Evolutionary conservation across 2,113 vertebrate species (phyloP).

Genomic region (Petromus typicus): DNA sequence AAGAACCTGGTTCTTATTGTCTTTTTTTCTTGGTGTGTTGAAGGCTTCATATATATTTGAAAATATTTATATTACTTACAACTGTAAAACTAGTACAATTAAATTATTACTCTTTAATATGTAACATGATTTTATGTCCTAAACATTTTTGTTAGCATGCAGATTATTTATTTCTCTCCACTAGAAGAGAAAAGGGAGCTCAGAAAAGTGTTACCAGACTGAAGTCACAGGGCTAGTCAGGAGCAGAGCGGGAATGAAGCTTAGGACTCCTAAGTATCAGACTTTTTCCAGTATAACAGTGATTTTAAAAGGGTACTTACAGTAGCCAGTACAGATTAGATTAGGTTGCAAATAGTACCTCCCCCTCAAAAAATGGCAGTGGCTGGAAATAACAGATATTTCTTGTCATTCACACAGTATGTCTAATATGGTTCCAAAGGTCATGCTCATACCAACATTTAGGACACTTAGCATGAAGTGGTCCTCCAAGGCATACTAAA

Average conservation of each 20-base stretch:
- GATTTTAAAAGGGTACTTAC: neutral
- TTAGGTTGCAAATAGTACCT: neutral
- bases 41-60: slow-evolving; percentile 16
- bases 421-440: neutral
- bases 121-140: neutral
- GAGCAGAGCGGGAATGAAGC: neutral
- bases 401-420: slow-evolving; percentile 14
- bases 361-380: neutral
- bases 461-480: slow-evolving; percentile 4
- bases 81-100: slow-evolving; percentile 28
- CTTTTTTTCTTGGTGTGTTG: slow-evolving; percentile 20
- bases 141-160: neutral
- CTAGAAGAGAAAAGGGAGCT: neutral
- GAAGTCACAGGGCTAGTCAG: neutral
- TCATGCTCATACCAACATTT: neutral
- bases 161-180: slow-evolving; percentile 1
- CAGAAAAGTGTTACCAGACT: neutral
- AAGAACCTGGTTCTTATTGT: neutral
- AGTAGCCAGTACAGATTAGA: slow-evolving; percentile 7
- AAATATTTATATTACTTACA: slow-evolving; percentile 17
- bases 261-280: neutral
- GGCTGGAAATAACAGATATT: neutral
- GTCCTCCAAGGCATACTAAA: neutral
- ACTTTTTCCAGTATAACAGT: neutral
- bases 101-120: slow-evolving; percentile 40